Percentiles rank a stretch among this genome's conserved stretches.
Evolutionary conservation across 2,797 vertebrate genomes (phyloP).

Genomic region (Tadarida brasiliensis): DNA sequence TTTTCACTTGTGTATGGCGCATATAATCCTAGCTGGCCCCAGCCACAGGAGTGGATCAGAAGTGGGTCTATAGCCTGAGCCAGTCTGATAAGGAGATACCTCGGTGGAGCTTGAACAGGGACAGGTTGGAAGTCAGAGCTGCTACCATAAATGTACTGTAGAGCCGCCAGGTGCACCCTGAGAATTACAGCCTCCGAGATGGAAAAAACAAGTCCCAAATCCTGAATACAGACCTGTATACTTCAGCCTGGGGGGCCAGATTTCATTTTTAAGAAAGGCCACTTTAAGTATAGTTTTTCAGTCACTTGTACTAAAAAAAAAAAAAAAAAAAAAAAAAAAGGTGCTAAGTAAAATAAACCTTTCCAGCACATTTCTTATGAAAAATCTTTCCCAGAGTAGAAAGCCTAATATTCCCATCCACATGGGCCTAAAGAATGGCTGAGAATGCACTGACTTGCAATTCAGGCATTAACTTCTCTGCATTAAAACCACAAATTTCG

Average conservation of each 20-base stretch:
- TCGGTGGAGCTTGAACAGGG: too few relatives aligned
- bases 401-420: not conserved
- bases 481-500: not conserved
- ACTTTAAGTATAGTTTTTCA: not conserved
- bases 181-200: not conserved
- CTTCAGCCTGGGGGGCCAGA: not conserved
- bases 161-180: not conserved
- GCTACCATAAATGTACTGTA: too few relatives aligned
- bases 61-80: not conserved
- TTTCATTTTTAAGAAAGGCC: not conserved
- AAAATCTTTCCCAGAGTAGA: not conserved
- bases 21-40: not conserved
- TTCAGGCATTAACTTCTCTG: not conserved
- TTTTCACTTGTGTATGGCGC: not conserved
- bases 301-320: not conserved
- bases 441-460: not conserved
- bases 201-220: not conserved
- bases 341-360: not conserved
- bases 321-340: too few relatives aligned
- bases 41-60: not conserved
- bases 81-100: not conserved
- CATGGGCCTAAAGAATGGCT: not conserved
- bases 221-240: not conserved
- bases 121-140: not conserved
- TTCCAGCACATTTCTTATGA: conserved; percentile 36